Conservation (phyloP, 2,797 vertebrate species). For the Coccyzus lansbergi region DNA sequence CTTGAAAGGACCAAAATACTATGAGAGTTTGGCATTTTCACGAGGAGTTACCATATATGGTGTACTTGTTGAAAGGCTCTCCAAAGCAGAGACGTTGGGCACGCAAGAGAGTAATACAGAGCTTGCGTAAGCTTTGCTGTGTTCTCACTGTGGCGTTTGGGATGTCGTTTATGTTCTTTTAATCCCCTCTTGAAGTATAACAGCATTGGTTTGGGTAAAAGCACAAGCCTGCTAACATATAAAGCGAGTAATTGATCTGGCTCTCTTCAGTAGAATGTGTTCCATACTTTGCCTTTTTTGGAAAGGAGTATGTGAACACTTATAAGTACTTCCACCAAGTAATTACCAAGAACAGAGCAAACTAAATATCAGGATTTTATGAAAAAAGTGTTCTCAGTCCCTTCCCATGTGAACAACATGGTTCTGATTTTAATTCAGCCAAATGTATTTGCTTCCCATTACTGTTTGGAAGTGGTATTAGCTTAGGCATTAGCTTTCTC, state of each 20-base stretch:
- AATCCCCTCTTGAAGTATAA: constrained; percentile 5
- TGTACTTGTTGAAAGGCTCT: background rate
- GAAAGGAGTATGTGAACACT: background rate
- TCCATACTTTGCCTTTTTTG: constrained; percentile 36
- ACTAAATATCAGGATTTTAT: background rate
- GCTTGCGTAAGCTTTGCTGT: background rate
- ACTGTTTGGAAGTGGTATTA: background rate
- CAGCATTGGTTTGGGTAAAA: constrained; percentile 17
- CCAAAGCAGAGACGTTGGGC: background rate
- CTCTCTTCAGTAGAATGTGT: constrained; percentile 10
- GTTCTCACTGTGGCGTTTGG: background rate
- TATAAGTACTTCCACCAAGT: background rate
- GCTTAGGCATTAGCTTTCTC: background rate
- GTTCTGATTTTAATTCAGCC: background rate
- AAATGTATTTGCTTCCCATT: background rate
- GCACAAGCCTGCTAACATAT: background rate
- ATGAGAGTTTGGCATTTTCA: background rate
- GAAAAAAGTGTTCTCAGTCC: background rate
- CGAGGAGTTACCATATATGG: background rate
- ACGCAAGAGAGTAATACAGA: background rate
- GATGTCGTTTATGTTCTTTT: constrained; percentile 25
- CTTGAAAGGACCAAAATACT: background rate
- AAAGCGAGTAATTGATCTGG: constrained; percentile 37
- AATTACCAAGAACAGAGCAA: background rate
- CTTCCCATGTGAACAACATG: background rate